Conservation (phyloP, 64 coral and sea anemone genomes). For the Montipora cactus region DNA sequence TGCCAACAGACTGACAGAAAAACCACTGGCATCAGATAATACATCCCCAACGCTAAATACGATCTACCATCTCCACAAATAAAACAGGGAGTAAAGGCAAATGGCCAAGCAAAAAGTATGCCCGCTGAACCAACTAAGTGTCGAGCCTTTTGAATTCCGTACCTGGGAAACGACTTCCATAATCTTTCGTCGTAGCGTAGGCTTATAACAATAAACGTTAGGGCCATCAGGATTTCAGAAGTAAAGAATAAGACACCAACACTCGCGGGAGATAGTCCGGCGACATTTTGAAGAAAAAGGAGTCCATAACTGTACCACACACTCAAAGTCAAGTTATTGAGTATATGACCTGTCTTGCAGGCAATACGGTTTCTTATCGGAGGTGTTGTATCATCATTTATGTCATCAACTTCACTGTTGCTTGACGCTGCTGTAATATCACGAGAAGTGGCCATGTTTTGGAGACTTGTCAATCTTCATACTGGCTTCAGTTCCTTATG, state of each 20-base stretch:
- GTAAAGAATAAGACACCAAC: conserved; percentile 57
- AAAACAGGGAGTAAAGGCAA: conserved; percentile 49
- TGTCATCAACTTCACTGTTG: conserved; percentile 21
- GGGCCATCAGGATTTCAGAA: conserved; percentile 50
- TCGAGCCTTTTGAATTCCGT: conserved; percentile 25
- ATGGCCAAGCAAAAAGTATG: conserved; percentile 62
- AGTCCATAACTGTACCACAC: conserved; percentile 58
- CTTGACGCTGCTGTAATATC: conserved; percentile 23
- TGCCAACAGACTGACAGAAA: conserved; percentile 42
- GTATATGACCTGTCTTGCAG: conserved; percentile 35
- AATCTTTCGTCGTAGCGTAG: conserved; percentile 20
- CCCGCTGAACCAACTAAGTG: conserved; percentile 52
- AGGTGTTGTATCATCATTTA: conserved; percentile 14
- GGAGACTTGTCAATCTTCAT: not conserved
- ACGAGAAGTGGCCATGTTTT: conserved; percentile 1
- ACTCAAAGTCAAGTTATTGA: conserved; percentile 44
- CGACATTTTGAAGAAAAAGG: conserved; percentile 49
- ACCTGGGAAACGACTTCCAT: not conserved
- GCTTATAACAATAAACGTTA: conserved; percentile 2
- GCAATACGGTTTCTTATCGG: conserved; percentile 25
- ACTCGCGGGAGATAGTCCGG: not conserved
- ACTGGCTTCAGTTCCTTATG: not conserved
- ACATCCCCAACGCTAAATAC: not conserved
- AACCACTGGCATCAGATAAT: conserved; percentile 31
- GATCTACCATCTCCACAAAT: conserved; percentile 11